Evolutionary conservation across 2,113 vertebrate species (phyloP).

Genomic region (Atractosteus spatula): DNA sequence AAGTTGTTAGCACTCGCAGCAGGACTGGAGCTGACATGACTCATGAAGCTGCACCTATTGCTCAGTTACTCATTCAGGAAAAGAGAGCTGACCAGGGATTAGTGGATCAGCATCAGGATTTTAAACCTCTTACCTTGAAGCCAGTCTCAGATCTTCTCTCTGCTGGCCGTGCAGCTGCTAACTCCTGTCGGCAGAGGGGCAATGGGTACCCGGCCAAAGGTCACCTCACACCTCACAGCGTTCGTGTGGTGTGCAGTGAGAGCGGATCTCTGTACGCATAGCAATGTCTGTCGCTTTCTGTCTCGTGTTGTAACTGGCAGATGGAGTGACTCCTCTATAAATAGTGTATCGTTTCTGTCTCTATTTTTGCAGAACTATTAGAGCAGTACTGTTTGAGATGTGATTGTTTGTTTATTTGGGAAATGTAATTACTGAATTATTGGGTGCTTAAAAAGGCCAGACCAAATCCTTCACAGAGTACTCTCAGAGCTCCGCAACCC

Average conservation of each 20-base stretch:
- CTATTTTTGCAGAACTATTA: conserved; percentile 29
- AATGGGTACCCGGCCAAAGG: conserved; percentile 21
- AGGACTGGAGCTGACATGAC: conserved; percentile 37
- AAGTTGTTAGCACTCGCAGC: conserved; percentile 39
- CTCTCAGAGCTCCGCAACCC: conserved; percentile 20
- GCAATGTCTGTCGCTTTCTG: conserved; percentile 49
- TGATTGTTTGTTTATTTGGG: conserved; percentile 57
- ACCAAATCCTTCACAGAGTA: conserved; percentile 21
- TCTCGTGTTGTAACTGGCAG: conserved; percentile 49
- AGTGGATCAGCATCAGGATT: conserved; percentile 41
- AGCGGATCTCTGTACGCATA: conserved; percentile 35
- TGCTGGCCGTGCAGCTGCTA: too few species aligned
- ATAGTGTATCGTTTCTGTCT: conserved; percentile 30
- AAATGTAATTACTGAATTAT: conserved; percentile 53
- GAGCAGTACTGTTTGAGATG: conserved; percentile 51
- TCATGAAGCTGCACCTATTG: conserved; percentile 44
- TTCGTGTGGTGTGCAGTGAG: conserved; percentile 34
- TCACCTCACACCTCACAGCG: conserved; percentile 17
- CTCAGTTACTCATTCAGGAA: conserved; percentile 44
- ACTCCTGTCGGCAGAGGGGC: background rate
- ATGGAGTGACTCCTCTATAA: conserved; percentile 32
- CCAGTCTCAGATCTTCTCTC: conserved; percentile 18
- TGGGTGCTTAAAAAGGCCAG: conserved; percentile 46
- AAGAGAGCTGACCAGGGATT: conserved; percentile 48
- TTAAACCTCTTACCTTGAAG: conserved; percentile 28